phyloP scores from a whole-genome alignment of 2,113 vertebrate genomes.

The Lonchura striata region DNA sequence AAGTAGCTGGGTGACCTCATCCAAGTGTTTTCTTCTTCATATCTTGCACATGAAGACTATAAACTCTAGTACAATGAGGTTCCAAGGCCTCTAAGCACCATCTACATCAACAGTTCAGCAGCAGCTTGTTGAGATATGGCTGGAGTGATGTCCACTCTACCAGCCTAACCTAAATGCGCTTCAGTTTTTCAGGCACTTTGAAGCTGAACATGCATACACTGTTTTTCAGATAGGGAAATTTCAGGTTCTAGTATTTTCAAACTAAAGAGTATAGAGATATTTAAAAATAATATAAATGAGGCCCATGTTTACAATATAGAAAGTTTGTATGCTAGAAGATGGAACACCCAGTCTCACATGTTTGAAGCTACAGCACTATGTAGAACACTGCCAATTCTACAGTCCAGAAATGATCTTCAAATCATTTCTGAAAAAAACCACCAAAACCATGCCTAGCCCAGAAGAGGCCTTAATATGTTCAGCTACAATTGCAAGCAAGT shows the following conservation, averaged over 20 bases:
- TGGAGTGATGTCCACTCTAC: background rate
- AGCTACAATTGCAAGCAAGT: background rate
- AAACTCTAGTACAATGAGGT: background rate
- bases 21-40: background rate
- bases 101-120: background rate
- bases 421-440: background rate
- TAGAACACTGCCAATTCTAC: background rate
- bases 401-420: background rate
- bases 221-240: background rate
- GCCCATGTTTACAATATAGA: background rate
- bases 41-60: background rate
- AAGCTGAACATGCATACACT: background rate
- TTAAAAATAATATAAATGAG: background rate
- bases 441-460: background rate
- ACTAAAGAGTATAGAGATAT: background rate
- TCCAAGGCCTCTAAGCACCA: background rate
- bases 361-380: background rate
- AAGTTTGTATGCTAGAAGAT: background rate
- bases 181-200: background rate
- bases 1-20: background rate
- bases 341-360: background rate
- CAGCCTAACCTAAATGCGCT: background rate
- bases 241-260: background rate
- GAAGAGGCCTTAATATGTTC: background rate
- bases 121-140: background rate